These are phyloP conservation scores for Poecile montanus DNA, from an alignment of 2,797 vertebrate genomes.

Conservation along the genomic window DNA sequence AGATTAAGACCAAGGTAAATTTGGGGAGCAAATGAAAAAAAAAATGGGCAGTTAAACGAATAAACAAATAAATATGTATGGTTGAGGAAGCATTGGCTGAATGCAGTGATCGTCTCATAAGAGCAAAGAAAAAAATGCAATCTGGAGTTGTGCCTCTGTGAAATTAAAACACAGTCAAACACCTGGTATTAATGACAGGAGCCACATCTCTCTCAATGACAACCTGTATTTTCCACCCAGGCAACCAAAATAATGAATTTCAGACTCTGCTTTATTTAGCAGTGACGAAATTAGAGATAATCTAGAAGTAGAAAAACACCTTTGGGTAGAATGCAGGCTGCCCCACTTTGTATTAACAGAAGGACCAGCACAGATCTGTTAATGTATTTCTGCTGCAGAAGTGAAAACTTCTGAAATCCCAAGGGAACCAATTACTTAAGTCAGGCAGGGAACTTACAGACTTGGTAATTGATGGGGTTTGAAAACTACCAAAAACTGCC, in stretches of 20 bases:
- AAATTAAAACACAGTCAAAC: background rate
- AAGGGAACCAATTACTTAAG: constrained; percentile 5
- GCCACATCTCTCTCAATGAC: background rate
- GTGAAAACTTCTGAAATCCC: background rate
- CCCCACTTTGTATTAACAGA: background rate
- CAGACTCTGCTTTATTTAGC: background rate
- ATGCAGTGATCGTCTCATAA: background rate
- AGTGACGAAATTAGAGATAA: background rate
- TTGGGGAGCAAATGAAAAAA: background rate
- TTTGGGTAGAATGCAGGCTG: background rate
- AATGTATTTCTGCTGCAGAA: background rate
- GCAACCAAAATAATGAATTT: background rate
- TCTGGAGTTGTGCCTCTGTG: background rate
- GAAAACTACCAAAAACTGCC: background rate
- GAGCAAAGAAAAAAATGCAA: background rate
- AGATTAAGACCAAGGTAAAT: background rate
- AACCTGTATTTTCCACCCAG: background rate
- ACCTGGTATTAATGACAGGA: background rate
- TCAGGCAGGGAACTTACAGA: background rate
- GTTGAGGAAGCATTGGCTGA: background rate
- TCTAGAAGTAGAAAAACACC: background rate
- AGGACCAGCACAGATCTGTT: background rate
- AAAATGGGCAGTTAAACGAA: background rate
- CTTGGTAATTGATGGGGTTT: background rate
- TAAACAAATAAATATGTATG: background rate